phyloP scores from a whole-genome alignment of 2,797 vertebrate genomes.

The Melanotaenia pygmaea region DNA sequence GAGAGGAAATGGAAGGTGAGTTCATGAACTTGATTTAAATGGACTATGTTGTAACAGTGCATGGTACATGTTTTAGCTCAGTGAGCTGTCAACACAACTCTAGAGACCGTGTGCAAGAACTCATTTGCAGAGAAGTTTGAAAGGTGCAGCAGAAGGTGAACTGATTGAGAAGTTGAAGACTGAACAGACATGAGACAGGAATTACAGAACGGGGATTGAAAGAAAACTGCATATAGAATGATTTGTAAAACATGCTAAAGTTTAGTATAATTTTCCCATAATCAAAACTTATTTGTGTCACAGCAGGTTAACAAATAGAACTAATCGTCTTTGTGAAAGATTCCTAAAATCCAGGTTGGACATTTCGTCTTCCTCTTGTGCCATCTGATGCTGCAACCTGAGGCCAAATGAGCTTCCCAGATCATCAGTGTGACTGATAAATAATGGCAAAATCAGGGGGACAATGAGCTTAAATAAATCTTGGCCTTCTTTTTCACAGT shows the following conservation, averaged over 20 bases:
- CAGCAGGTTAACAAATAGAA: slow-evolving; percentile 45
- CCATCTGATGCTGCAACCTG: slow-evolving; percentile 36
- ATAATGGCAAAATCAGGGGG: slow-evolving; percentile 69
- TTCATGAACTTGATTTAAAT: slow-evolving; percentile 43
- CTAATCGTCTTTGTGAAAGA: not conserved
- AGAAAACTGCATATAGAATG: slow-evolving; percentile 19
- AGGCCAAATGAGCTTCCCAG: slow-evolving; percentile 55
- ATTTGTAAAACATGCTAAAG: slow-evolving; percentile 42
- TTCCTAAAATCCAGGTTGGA: slow-evolving; percentile 25
- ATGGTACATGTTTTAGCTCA: slow-evolving; percentile 41
- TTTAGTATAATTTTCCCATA: slow-evolving; percentile 40
- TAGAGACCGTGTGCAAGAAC: slow-evolving; percentile 33
- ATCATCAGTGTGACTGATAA: slow-evolving; percentile 74
- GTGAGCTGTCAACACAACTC: slow-evolving; percentile 39
- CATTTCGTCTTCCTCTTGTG: slow-evolving; percentile 44
- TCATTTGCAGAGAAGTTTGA: slow-evolving; percentile 50
- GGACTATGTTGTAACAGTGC: slow-evolving; percentile 30
- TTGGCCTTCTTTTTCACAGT: slow-evolving; percentile 68
- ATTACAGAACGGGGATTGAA: slow-evolving; percentile 10
- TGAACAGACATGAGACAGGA: slow-evolving; percentile 22
- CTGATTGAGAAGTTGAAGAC: slow-evolving; percentile 32
- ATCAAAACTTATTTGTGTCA: not conserved
- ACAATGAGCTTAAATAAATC: slow-evolving; percentile 71
- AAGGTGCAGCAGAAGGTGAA: slow-evolving; percentile 45
- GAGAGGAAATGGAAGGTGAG: slow-evolving; percentile 18